phyloP scores from a whole-genome alignment of 2,888 invertebrate genomes.

The Teleiodes luculella region DNA sequence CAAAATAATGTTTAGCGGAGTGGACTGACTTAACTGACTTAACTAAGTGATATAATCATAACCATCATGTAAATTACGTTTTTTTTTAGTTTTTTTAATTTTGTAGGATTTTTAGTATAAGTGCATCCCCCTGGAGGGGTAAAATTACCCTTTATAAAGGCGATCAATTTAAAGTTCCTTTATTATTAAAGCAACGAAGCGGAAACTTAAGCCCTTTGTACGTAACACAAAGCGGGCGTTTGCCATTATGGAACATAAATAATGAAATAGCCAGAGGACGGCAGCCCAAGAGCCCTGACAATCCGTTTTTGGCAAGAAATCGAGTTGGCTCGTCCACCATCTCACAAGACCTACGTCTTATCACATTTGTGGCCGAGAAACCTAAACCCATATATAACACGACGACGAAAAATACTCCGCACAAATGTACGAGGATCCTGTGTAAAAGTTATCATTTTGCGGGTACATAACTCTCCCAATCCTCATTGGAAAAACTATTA shows the following conservation, averaged over 20 bases:
- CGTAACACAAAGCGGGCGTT: not conserved
- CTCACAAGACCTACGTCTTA: no score
- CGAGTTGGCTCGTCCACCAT: not conserved
- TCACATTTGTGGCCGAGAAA: not conserved
- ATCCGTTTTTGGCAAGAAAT: no score
- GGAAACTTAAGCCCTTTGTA: not conserved
- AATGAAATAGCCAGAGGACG: not conserved
- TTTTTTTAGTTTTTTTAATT: no score
- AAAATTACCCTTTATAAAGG: no score
- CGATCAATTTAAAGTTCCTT: no score
- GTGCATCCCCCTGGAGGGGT: no score
- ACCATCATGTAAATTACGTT: no score
- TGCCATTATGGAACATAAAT: not conserved
- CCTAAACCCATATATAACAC: not conserved
- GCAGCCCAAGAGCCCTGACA: no score
- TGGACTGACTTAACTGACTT: no score
- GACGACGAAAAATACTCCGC: not conserved
- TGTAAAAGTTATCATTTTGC: conserved; percentile 6
- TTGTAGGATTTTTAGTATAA: no score
- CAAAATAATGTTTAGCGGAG: no score
- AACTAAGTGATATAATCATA: no score
- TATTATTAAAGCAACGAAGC: not conserved
- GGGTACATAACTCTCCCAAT: conserved; percentile 2
- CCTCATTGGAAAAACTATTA: conserved; percentile 8
- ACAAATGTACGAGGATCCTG: not conserved